A percentile compares a stretch with the other conserved stretches of the same genome.
phyloP scores from a whole-genome alignment of 2,888 invertebrate species.

The Parasteatoda lunata region DNA sequence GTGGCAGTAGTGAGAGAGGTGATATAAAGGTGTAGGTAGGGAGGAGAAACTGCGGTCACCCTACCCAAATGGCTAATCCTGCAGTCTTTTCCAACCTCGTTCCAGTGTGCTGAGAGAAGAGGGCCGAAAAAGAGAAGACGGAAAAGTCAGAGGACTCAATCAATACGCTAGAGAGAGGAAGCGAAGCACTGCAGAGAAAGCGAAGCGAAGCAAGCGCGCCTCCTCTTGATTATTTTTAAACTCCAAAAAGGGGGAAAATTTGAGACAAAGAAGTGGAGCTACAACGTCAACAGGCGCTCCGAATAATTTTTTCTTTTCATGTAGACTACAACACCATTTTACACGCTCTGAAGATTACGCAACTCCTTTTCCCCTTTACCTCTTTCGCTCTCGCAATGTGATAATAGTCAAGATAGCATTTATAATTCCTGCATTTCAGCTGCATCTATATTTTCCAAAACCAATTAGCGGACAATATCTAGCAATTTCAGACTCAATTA shows the following conservation, averaged over 20 bases:
- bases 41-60: conserved; percentile 23
- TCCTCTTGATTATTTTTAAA: conserved; percentile 64
- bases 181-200: conserved; percentile 44
- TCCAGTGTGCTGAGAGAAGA: conserved; percentile 5
- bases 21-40: not conserved
- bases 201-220: conserved; percentile 38
- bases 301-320: not conserved
- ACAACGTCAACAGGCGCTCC: conserved; percentile 47
- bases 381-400: no score
- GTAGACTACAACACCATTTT: not conserved
- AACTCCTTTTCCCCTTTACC: no score
- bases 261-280: conserved; percentile 16
- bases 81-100: conserved; percentile 23
- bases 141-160: conserved; percentile 66
- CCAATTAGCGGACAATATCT: no score
- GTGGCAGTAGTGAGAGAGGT: not conserved
- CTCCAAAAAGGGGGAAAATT: conserved; percentile 24
- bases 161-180: conserved; percentile 49
- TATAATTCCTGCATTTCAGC: no score
- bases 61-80: conserved; percentile 51
- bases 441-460: no score
- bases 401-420: no score
- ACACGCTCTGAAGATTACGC: conserved; percentile 16
- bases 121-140: conserved; percentile 29
- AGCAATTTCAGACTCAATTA: no score